Evolutionary conservation across 2,888 invertebrate species (phyloP).

Genomic region (Tortrix viridana): DNA sequence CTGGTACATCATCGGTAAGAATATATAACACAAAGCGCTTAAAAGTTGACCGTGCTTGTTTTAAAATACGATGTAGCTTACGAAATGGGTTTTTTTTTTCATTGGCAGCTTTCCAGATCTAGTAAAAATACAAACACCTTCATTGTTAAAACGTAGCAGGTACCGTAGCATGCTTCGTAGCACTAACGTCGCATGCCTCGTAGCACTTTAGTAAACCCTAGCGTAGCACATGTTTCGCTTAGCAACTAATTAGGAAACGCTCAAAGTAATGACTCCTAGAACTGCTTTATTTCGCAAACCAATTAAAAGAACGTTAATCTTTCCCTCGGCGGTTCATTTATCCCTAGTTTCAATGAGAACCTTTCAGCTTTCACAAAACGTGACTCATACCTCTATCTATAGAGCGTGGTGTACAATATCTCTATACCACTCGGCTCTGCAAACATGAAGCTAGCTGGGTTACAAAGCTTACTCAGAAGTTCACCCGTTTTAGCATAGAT

Average conservation of each 20-base stretch:
- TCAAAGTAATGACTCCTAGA: slow-evolving; percentile 13
- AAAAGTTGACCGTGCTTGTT: no score
- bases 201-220: slow-evolving; percentile 13
- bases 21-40: no score
- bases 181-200: slow-evolving; percentile 26
- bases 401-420: slow-evolving; percentile 30
- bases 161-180: slow-evolving; percentile 24
- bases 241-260: slow-evolving; percentile 12
- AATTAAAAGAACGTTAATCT: slow-evolving; percentile 32
- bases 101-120: slow-evolving; percentile 4
- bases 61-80: no score
- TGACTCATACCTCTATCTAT: slow-evolving; percentile 37
- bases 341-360: slow-evolving; percentile 22
- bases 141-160: slow-evolving; percentile 10
- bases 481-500: slow-evolving; percentile 11
- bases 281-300: slow-evolving; percentile 19
- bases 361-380: slow-evolving; percentile 22
- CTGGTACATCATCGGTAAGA: no score
- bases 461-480: slow-evolving; percentile 19
- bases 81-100: no score
- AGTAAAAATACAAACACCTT: neutral
- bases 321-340: slow-evolving; percentile 20
- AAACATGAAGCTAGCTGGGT: slow-evolving; percentile 25
- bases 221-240: slow-evolving; percentile 10
- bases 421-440: slow-evolving; percentile 27